Evolutionary conservation across 2,888 invertebrate genomes (phyloP).

Genomic region (Drosophila macrothrix): DNA sequence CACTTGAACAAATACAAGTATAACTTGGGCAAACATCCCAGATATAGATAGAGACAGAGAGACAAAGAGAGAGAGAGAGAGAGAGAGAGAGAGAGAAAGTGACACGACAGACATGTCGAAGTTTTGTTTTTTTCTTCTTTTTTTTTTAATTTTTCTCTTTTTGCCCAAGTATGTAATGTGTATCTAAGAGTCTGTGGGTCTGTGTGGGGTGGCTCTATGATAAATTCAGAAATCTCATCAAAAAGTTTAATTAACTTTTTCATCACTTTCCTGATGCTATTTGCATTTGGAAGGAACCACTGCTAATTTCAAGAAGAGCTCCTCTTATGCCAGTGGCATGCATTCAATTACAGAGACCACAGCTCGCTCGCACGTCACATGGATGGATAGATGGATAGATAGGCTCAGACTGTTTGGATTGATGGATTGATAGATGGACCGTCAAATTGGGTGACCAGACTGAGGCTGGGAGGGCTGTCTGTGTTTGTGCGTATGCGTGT

Average conservation of each 20-base stretch:
- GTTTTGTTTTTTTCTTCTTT: slow-evolving; percentile 31
- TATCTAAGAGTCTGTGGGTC: slow-evolving; percentile 11
- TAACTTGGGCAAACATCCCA: slow-evolving; percentile 43
- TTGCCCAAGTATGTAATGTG: slow-evolving; percentile 25
- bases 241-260: slow-evolving; percentile 82
- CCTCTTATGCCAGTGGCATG: slow-evolving; percentile 33
- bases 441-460: slow-evolving; percentile 15
- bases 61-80: neutral
- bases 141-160: neutral
- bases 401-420: slow-evolving; percentile 1
- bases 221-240: slow-evolving; percentile 79
- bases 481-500: neutral
- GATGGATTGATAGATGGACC: slow-evolving; percentile 7
- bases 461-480: neutral
- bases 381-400: slow-evolving; percentile 26
- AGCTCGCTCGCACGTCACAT: slow-evolving; percentile 1
- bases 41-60: neutral
- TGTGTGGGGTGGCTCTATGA: slow-evolving; percentile 35
- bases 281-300: slow-evolving; percentile 55
- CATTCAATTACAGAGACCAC: slow-evolving; percentile 72
- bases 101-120: slow-evolving; percentile 50
- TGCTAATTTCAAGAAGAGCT: slow-evolving; percentile 50
- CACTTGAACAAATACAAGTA: slow-evolving; percentile 54
- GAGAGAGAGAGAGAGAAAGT: slow-evolving; percentile 1
- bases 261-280: slow-evolving; percentile 77